Percentiles rank a stretch among this genome's conserved stretches.
phyloP scores from a whole-genome alignment of 2,888 invertebrate genomes.

The Eurytoma californica region DNA sequence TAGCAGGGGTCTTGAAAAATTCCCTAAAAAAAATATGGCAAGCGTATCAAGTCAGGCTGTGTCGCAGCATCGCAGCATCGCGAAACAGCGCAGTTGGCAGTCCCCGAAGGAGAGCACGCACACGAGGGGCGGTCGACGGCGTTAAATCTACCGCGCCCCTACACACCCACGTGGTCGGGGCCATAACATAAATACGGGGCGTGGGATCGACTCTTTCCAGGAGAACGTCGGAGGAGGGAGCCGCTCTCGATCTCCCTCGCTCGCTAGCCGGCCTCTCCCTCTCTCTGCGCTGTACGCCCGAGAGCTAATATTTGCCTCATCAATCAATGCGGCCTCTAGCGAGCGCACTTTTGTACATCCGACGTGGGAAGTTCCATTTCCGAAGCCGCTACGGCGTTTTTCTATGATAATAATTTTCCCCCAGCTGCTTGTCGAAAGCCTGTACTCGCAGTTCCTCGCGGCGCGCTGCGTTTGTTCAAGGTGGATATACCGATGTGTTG shows the following conservation, averaged over 20 bases:
- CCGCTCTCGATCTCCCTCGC: not conserved
- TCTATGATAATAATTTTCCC: constrained; percentile 19
- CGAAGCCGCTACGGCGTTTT: not conserved
- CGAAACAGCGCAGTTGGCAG: too few relatives aligned
- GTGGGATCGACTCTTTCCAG: not conserved
- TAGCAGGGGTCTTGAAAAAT: too few relatives aligned
- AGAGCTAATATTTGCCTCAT: constrained; percentile 59
- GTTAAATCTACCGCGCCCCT: constrained; percentile 1
- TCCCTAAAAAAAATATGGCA: not conserved
- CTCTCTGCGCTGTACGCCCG: not conserved
- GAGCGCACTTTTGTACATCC: constrained; percentile 4
- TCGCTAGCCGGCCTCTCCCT: not conserved
- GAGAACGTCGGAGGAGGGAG: constrained; percentile 5
- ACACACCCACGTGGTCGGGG: not conserved
- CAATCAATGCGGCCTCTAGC: constrained; percentile 56
- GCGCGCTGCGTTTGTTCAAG: too few relatives aligned
- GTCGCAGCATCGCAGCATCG: too few relatives aligned
- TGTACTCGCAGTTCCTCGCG: not conserved
- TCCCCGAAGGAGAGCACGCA: not conserved
- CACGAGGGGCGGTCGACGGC: not conserved
- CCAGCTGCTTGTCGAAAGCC: constrained; percentile 15
- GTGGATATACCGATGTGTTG: too few relatives aligned
- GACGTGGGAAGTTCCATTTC: constrained; percentile 8
- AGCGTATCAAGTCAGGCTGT: not conserved
- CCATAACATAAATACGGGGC: not conserved